phyloP scores from a whole-genome alignment of 2,113 vertebrate genomes.

The Apodemus speciosus region DNA sequence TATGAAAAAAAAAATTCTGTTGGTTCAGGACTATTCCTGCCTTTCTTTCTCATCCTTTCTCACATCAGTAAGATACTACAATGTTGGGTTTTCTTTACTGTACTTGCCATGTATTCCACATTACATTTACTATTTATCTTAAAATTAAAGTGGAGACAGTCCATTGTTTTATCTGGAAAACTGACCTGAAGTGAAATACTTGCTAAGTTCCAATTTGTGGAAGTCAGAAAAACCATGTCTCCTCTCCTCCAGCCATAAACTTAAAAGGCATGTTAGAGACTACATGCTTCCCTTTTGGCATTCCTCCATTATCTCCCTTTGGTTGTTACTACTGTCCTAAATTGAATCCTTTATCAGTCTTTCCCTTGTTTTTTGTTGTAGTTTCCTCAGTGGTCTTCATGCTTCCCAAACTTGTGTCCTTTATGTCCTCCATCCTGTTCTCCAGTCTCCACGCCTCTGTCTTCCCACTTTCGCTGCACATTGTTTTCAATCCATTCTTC shows the following conservation, averaged over 20 bases:
- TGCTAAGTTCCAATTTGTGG: background rate
- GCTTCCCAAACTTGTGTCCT: background rate
- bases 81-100: background rate
- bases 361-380: background rate
- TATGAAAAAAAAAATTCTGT: constrained; percentile 18
- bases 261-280: background rate
- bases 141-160: background rate
- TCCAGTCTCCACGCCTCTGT: background rate
- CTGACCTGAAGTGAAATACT: background rate
- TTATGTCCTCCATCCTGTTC: background rate
- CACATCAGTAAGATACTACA: background rate
- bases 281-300: background rate
- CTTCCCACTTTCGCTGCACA: background rate
- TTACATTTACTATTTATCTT: background rate
- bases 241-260: background rate
- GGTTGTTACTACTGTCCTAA: background rate
- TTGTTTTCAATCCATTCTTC: background rate
- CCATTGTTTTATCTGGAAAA: background rate
- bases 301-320: background rate
- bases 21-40: background rate
- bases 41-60: background rate
- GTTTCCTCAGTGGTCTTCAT: background rate
- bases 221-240: too few species aligned
- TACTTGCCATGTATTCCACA: background rate
- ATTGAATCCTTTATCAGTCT: background rate